Evolutionary conservation across 2,113 vertebrate species (phyloP).

Genomic region (Sardina pilchardus): DNA sequence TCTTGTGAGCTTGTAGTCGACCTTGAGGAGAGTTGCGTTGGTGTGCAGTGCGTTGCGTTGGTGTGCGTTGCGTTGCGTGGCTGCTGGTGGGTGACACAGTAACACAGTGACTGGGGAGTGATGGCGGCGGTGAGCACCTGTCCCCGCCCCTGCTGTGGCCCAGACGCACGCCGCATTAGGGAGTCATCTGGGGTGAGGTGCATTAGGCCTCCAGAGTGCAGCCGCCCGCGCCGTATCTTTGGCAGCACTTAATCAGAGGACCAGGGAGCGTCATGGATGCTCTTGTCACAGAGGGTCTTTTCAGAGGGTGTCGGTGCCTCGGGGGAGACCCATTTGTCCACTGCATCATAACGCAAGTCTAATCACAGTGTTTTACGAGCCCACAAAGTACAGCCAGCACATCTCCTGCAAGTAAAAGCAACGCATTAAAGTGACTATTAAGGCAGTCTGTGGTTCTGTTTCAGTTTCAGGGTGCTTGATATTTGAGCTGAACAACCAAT

Average conservation of each 20-base stretch:
- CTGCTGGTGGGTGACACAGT: background rate
- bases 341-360: background rate
- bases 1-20: background rate
- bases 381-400: background rate
- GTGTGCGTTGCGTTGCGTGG: background rate
- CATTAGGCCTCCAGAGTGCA: background rate
- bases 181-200: background rate
- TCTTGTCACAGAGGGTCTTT: background rate
- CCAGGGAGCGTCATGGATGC: background rate
- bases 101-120: background rate
- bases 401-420: background rate
- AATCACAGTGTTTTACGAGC: background rate
- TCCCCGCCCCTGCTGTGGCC: background rate
- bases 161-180: background rate
- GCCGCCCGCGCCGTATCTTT: background rate
- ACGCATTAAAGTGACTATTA: background rate
- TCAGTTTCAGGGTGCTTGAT: background rate
- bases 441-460: background rate
- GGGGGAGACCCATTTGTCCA: background rate
- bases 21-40: background rate
- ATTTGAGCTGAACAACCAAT: background rate
- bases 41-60: background rate
- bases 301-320: background rate
- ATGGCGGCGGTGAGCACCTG: background rate
- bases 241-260: background rate